Base-by-base conservation (phyloP, 1,140 invertebrate species). In the Gryon sp. region DNA sequence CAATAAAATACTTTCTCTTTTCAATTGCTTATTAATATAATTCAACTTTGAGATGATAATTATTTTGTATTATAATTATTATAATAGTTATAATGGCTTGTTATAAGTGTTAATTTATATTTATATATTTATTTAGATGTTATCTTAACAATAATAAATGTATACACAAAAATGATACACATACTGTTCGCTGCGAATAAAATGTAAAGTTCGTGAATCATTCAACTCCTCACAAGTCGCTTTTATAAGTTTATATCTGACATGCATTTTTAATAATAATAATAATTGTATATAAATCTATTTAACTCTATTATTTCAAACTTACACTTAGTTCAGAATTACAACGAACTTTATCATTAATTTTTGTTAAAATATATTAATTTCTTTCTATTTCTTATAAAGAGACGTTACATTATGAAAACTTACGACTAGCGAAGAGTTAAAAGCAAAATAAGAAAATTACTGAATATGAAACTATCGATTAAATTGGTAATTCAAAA, bases 141-240 rank as follows among this genome's bases (percentile, higher is more conserved):
- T 57, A 41, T 41, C 26, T 57, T 57, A 57, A 57, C 52, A 57
- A 4, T 57, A 57, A 57, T 41, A 52, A 52, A 52, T 36, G 30
- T 52, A 52, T 52, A 52, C 30, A 52, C 32, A 52, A 52, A 36
- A 32, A 36, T 52, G 16, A 52, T 52, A 36, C 30, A 52, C 8
- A 24, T 52, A 36, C 36, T 36, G 18, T 12, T 52, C 48, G 28
- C 20, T 22, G 30, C 16, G 30, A 52, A 52, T 52, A 52, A 36
- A 16, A 11, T 22, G 22, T 52, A 36, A 36, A 52, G 15, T 26
- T 38, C n/a, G n/a, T n/a, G n/a, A n/a, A 53, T 53, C 1, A 50
- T 8, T 50, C 5, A 15, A 53, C 48, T 53, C 12, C 32, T 2
- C 34, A 53, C 12, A 36, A 38, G 32, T 53, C 19, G 32, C 12